Evolutionary conservation across 2,888 invertebrate species (phyloP), one percentile per base, ranked within the genome.

Genomic region (Netelia melanura): DNA sequence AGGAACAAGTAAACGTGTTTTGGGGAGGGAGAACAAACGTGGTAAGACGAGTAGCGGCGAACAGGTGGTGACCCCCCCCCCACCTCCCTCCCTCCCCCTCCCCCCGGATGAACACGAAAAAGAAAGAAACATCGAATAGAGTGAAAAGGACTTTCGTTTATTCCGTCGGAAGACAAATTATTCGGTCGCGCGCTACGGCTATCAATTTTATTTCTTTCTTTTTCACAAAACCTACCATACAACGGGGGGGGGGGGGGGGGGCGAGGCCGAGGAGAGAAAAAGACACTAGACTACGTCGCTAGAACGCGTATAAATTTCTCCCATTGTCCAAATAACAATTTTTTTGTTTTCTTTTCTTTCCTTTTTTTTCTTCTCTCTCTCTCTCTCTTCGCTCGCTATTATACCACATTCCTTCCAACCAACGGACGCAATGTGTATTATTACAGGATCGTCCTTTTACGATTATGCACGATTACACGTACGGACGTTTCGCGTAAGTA

Each of bases 241-340:
- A n/a, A n/a, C n/a, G n/a, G n/a, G n/a, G n/a, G n/a, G n/a, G n/a
- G n/a, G n/a, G n/a, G n/a, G n/a, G n/a, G n/a, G n/a, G n/a, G 61
- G n/a, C 52, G 54, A 43, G 52, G 52, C 56, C 8, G 3, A 48
- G 64, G 68, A 58, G 52, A 62, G 48, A 54, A 23, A 54, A 54
- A 14, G 56, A 68, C 64, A 48, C 48, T 21, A 61, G 48, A 54
- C 52, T 54, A 68, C 52, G 5, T 52, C 44, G 23, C 64, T 54
- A 43, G 8, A 30, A 23, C 52, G 17, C 62, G 9, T 56, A 56
- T 25, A 44, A 83, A 48, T 79, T 76, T 72, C 76, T 72, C 79
- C 23, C 70, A 84, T 81, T 76, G 81, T 81, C 48, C 54, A 67
- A 48, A 78, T 74, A 74, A 64, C 64, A 30, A 52, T 52, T 48